These are phyloP conservation scores for Myiotriccus ornatus DNA, from an alignment of 2,797 vertebrate species.

Conservation along the genomic window DNA sequence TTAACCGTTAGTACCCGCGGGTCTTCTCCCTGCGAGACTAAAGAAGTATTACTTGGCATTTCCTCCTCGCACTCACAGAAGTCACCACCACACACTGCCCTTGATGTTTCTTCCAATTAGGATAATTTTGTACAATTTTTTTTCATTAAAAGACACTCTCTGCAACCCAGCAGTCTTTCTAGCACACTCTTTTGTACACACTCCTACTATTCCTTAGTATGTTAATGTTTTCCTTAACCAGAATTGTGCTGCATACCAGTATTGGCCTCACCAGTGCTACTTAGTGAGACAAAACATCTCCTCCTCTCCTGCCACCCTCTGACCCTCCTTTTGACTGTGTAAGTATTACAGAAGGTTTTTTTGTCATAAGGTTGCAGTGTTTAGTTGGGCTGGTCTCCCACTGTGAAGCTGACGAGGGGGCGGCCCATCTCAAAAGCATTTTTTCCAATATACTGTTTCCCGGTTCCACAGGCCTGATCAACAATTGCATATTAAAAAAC, in stretches of 20 bases:
- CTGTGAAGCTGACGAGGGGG: background rate
- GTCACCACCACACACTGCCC: background rate
- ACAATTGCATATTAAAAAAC: background rate
- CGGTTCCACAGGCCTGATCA: background rate
- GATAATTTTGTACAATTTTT: background rate
- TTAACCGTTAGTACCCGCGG: background rate
- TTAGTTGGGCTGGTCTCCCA: background rate
- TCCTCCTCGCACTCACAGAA: background rate
- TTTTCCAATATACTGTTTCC: background rate
- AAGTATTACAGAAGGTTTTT: background rate
- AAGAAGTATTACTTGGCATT: background rate
- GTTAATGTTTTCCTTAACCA: background rate
- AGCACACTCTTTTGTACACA: background rate
- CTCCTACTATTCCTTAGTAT: background rate
- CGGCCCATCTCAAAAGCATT: background rate
- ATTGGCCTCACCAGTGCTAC: background rate
- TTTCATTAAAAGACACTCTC: background rate
- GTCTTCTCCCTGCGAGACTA: background rate
- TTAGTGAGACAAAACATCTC: background rate
- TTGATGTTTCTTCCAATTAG: background rate
- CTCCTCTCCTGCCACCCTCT: background rate
- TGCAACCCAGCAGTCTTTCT: background rate
- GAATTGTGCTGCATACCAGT: background rate
- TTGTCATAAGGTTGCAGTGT: background rate
- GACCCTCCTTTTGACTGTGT: background rate